Evolutionary conservation across 2,888 invertebrate genomes (phyloP).

Genomic region (Eucriotettix oculatus): DNA sequence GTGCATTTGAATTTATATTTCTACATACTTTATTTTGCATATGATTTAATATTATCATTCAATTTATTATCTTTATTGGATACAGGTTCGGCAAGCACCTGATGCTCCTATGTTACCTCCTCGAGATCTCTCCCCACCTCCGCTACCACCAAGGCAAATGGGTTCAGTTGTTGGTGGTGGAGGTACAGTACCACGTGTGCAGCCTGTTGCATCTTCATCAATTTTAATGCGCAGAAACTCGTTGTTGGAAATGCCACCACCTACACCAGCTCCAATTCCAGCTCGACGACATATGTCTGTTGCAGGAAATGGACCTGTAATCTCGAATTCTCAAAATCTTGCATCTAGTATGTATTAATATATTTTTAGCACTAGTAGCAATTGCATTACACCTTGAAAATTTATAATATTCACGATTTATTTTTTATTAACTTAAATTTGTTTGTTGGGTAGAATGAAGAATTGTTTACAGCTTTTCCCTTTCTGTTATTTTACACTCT

Average conservation of each 20-base stretch:
- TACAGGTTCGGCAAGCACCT: conserved; percentile 40
- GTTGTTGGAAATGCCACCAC: conserved; percentile 22
- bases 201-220: conserved; percentile 23
- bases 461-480: too few relatives aligned
- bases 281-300: conserved; percentile 15
- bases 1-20: too few relatives aligned
- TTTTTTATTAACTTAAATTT: too few relatives aligned
- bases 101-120: conserved; percentile 55
- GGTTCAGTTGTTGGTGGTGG: conserved; percentile 24
- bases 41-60: too few relatives aligned
- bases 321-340: not conserved
- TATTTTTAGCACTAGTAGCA: not conserved
- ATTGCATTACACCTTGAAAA: not conserved
- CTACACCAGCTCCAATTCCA: conserved; percentile 16
- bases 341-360: not conserved
- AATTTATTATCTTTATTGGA: too few relatives aligned
- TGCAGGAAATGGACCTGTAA: conserved; percentile 21
- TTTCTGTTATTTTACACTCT: too few relatives aligned
- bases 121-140: conserved; percentile 44
- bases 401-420: too few relatives aligned
- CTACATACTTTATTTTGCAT: too few relatives aligned
- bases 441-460: too few relatives aligned
- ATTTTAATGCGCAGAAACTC: conserved; percentile 35
- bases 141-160: conserved; percentile 40
- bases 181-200: conserved; percentile 1